Conservation (phyloP, 2,888 invertebrate genomes). For the Scrobipalpa costella region DNA sequence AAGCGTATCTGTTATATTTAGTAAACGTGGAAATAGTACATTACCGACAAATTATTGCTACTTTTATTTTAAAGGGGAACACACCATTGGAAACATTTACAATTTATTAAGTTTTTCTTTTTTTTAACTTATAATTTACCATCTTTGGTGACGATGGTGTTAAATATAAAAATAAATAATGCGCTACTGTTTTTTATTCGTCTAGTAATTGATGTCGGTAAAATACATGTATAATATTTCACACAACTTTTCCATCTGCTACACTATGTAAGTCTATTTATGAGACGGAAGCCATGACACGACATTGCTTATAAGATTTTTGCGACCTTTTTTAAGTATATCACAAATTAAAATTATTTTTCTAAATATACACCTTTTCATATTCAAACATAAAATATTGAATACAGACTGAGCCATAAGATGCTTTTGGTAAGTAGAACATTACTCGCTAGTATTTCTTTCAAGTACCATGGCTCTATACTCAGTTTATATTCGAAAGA, state of each 20-base stretch:
- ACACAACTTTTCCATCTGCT: neutral
- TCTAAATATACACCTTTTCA: too few species aligned
- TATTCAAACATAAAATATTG: neutral
- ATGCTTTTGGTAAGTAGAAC: neutral
- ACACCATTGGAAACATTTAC: neutral
- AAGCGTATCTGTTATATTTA: conserved; percentile 61
- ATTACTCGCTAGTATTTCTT: neutral
- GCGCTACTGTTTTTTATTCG: neutral
- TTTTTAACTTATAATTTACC: too few species aligned
- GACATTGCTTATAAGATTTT: neutral
- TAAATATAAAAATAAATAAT: too few species aligned
- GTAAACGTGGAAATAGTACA: conserved; percentile 10
- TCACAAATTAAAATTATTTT: neutral
- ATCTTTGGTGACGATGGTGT: too few species aligned
- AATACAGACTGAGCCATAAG: too few species aligned
- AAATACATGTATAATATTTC: neutral
- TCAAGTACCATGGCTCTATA: conserved; percentile 25
- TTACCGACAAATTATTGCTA: neutral
- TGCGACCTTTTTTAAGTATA: neutral
- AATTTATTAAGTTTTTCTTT: too few species aligned
- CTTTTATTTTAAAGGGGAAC: neutral
- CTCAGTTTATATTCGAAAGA: conserved; percentile 22
- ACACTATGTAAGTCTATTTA: conserved; percentile 8
- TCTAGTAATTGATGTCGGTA: neutral
- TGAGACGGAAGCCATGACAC: conserved; percentile 8